phyloP scores from a whole-genome alignment of 2,888 invertebrate genomes.

The Spilosoma lubricipeda region DNA sequence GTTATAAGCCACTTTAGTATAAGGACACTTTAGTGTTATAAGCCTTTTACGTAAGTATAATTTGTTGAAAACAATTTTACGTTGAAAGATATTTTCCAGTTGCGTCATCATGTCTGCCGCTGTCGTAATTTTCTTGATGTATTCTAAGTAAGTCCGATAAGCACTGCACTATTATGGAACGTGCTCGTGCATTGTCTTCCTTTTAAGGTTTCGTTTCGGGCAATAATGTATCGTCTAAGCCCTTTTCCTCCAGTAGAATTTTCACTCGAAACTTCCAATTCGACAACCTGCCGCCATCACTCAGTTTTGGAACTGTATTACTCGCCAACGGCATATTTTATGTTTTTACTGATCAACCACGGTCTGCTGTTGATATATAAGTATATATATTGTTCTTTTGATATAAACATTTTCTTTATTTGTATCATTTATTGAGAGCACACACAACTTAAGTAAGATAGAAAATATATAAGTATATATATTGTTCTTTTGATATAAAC shows the following conservation, averaged over 20 bases:
- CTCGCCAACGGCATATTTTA: no score
- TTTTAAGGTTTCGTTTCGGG: neutral
- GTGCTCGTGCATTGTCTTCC: neutral
- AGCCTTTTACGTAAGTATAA: neutral
- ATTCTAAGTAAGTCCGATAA: neutral
- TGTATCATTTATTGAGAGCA: no score
- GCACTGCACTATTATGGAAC: constrained; percentile 1
- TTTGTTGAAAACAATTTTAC: neutral
- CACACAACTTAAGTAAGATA: no score
- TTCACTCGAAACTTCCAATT: constrained; percentile 1
- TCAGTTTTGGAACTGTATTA: neutral
- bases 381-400: no score
- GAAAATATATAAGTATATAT: no score
- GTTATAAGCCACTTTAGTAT: no score
- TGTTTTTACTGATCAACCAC: no score
- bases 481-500: no score
- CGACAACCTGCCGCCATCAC: neutral
- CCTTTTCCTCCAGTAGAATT: neutral
- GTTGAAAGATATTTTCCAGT: neutral
- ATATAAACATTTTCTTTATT: no score
- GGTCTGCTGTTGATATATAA: no score
- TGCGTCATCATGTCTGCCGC: neutral
- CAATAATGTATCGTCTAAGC: neutral
- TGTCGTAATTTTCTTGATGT: neutral
- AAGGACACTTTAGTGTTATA: neutral